phyloP scores from a whole-genome alignment of 2,113 vertebrate genomes.

The Gallinago undulata region DNA sequence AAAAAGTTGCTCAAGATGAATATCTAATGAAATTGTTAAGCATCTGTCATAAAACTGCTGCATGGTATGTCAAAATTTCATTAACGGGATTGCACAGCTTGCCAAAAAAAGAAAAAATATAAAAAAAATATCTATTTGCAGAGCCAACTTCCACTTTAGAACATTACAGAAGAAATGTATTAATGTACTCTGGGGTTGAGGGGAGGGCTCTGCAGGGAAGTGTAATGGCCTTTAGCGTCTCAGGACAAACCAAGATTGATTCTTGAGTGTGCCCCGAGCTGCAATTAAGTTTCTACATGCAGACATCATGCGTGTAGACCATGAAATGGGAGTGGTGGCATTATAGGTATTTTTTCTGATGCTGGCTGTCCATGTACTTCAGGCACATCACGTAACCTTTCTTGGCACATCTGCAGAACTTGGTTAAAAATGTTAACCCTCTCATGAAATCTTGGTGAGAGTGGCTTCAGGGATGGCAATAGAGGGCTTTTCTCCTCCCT shows the following conservation, averaged over 20 bases:
- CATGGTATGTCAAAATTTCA: constrained; percentile 60
- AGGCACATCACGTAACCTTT: background rate
- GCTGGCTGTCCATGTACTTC: background rate
- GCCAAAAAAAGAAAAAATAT: constrained; percentile 21
- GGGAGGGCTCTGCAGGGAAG: background rate
- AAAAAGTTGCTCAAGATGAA: constrained; percentile 49
- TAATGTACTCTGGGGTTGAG: background rate
- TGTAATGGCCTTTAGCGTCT: constrained; percentile 36
- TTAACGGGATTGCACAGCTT: constrained; percentile 51
- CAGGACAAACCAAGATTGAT: constrained; percentile 47
- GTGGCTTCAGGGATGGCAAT: background rate
- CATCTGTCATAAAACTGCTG: constrained; percentile 69
- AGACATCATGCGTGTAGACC: background rate
- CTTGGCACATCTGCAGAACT: background rate
- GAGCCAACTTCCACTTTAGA: constrained; percentile 66
- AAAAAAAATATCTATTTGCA: constrained; percentile 6
- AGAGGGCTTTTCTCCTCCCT: background rate
- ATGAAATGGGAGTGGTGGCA: background rate
- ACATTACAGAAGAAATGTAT: constrained; percentile 55
- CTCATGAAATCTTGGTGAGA: background rate
- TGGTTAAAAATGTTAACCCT: background rate
- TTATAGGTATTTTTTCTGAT: background rate
- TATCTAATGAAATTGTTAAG: constrained; percentile 60
- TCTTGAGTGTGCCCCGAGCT: background rate
- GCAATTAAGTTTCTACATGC: constrained; percentile 38